A percentile compares a stretch with the other conserved stretches of the same genome.
Conservation (phyloP, 37 sponge, comb jelly and placozoan species). For the Diacarnus erythraeanus region DNA sequence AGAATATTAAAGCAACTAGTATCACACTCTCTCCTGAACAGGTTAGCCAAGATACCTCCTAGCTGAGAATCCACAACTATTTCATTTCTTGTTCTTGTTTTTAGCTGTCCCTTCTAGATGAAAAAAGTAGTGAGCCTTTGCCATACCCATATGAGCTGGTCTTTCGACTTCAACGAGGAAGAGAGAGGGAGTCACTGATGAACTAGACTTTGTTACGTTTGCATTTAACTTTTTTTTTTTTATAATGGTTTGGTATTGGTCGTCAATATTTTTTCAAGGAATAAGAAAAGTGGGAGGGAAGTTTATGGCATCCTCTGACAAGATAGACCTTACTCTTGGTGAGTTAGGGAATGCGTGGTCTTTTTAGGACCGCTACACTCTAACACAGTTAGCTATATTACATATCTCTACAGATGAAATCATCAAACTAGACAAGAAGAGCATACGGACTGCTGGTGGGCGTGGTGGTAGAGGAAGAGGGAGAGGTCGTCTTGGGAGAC, state of each 20-base stretch:
- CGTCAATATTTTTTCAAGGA: neutral
- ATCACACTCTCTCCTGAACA: slow-evolving; percentile 69
- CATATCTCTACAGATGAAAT: slow-evolving; percentile 23
- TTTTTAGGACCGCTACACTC: neutral
- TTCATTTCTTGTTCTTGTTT: neutral
- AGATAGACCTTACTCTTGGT: neutral
- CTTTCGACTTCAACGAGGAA: slow-evolving; percentile 54
- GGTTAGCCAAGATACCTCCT: slow-evolving; percentile 22
- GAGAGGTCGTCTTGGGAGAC: neutral
- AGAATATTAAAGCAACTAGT: slow-evolving; percentile 65
- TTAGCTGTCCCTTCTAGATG: slow-evolving; percentile 58
- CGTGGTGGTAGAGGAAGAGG: slow-evolving; percentile 13
- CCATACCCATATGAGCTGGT: slow-evolving; percentile 95
- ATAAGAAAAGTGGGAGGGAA: neutral
- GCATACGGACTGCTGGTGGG: neutral
- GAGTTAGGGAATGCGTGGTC: neutral
- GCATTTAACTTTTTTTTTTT: neutral
- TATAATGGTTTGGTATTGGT: neutral
- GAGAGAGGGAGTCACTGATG: slow-evolving; percentile 25
- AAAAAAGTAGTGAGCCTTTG: slow-evolving; percentile 52
- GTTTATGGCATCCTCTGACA: too few species aligned
- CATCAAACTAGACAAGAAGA: slow-evolving; percentile 28
- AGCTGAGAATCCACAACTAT: neutral
- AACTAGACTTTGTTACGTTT: neutral
- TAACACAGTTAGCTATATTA: too few species aligned